Evolutionary conservation across 1,140 invertebrate species (phyloP).

Genomic region (Aphelinus certus): DNA sequence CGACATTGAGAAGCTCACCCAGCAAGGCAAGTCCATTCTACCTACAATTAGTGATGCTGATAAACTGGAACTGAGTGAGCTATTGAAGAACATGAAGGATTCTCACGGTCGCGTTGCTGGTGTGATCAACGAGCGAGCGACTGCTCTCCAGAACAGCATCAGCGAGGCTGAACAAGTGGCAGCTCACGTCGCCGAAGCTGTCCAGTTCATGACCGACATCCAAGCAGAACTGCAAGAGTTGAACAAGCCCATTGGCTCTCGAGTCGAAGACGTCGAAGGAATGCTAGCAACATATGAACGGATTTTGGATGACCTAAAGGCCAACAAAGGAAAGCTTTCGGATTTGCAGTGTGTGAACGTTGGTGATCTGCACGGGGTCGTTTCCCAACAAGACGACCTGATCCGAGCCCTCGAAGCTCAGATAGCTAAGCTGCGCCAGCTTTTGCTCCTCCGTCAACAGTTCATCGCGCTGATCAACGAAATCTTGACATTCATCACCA

Average conservation of each 20-base stretch:
- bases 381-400: constrained; percentile 85
- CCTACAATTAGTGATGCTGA: constrained; percentile 86
- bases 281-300: constrained; percentile 81
- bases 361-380: constrained; percentile 79
- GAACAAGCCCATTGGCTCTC: constrained; percentile 85
- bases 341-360: constrained; percentile 79
- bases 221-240: constrained; percentile 84
- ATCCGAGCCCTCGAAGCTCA: constrained; percentile 85
- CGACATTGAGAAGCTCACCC: constrained; percentile 77
- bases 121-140: constrained; percentile 79
- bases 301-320: constrained; percentile 81
- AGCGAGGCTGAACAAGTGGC: constrained; percentile 82
- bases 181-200: constrained; percentile 79
- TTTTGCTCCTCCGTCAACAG: constrained; percentile 84
- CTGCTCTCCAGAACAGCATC: constrained; percentile 77
- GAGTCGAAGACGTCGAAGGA: constrained; percentile 84
- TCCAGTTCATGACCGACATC: constrained; percentile 81
- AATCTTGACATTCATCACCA: constrained; percentile 86
- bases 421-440: constrained; percentile 79
- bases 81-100: constrained; percentile 80
- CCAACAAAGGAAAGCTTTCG: constrained; percentile 81
- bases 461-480: constrained; percentile 86
- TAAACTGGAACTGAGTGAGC: constrained; percentile 81
- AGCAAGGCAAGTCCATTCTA: constrained; percentile 82
- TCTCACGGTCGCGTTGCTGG: constrained; percentile 77